Base-by-base conservation (phyloP, 2,797 vertebrate genomes). In the Falco biarmicus region DNA sequence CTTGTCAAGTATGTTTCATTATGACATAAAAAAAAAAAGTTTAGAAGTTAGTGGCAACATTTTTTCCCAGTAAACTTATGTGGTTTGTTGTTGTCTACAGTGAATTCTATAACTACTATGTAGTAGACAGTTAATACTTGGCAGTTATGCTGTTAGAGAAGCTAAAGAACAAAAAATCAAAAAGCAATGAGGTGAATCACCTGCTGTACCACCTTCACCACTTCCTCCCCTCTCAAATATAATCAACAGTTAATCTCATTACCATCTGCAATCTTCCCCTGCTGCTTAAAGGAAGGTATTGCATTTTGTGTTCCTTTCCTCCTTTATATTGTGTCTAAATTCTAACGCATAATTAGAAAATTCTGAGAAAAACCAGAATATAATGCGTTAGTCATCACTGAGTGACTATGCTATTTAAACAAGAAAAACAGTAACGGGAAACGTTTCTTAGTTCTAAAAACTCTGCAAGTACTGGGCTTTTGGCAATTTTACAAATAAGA, bases 331-430 rank as follows among this genome's bases (percentile, higher is more conserved):
- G 71, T 84, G 63, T 60, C 76, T 91, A 70, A 87, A 87, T 80
- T 94, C 74, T 79, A 90, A 61, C n/a, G 15, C 43, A 28, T 60
- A 93, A 95, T 89, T 89, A 63, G 63, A 95, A 90, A 87, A 87
- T 32, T 84, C 77, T 53, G 17, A 84, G 59, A 59, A 73, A 87
- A 93, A 93, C 4, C 59, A 74, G 43, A 80, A 81, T 89, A 87
- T 56, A 90, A 77, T 28, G 59, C 45, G 84, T 87, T 82, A 92
- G 74, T 95, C 92, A 94, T 74, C 66, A 65, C 11, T 18, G 29
- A 78, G 13, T 68, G 39, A 78, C 69, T 50, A 39, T 8, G 2
- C 28, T 71, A 77, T 47, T 92, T 84, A 77, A 85, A 70, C 26
- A 87, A 59, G 56, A 77, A 60, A 64, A 89, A 71, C 10, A 71